Evolutionary conservation across 2,888 invertebrate species (phyloP).

Genomic region (Amorpha juglandis): DNA sequence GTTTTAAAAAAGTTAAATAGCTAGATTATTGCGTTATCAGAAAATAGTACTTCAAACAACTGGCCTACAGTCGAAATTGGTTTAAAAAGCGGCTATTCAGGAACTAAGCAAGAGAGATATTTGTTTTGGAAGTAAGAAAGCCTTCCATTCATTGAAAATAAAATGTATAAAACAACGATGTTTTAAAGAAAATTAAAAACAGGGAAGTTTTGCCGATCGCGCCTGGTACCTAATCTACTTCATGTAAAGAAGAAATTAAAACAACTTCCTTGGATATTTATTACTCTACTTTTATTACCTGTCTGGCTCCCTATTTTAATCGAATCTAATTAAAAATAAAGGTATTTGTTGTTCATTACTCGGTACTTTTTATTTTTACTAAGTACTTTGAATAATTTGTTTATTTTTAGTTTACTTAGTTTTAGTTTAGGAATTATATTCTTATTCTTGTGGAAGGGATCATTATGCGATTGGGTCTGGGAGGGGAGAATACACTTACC

Average conservation of each 20-base stretch:
- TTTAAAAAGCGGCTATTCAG: conserved; percentile 32
- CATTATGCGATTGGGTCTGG: too few relatives aligned
- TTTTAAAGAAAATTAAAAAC: conserved; percentile 84
- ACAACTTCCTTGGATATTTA: conserved; percentile 83
- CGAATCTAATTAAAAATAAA: conserved; percentile 66
- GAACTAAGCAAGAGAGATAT: conserved; percentile 66
- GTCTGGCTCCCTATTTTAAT: conserved; percentile 65
- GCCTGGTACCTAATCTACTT: conserved; percentile 76
- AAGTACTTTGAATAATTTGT: conserved; percentile 27
- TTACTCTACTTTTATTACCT: conserved; percentile 77
- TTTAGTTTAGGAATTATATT: too few relatives aligned
- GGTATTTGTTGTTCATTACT: conserved; percentile 33
- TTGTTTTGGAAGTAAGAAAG: conserved; percentile 76
- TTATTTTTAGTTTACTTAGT: not conserved
- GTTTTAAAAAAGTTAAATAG: conserved; percentile 71
- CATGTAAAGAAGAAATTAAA: conserved; percentile 83
- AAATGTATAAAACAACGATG: conserved; percentile 79
- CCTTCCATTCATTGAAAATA: conserved; percentile 77
- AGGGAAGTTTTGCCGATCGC: conserved; percentile 81
- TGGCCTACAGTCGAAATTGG: conserved; percentile 62
- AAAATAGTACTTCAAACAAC: conserved; percentile 60
- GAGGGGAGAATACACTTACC: too few relatives aligned
- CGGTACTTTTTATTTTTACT: conserved; percentile 10
- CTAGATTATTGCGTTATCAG: conserved; percentile 45
- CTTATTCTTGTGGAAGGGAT: too few relatives aligned